phyloP scores from a whole-genome alignment of 2,113 vertebrate species.

The Bombycilla garrulus region DNA sequence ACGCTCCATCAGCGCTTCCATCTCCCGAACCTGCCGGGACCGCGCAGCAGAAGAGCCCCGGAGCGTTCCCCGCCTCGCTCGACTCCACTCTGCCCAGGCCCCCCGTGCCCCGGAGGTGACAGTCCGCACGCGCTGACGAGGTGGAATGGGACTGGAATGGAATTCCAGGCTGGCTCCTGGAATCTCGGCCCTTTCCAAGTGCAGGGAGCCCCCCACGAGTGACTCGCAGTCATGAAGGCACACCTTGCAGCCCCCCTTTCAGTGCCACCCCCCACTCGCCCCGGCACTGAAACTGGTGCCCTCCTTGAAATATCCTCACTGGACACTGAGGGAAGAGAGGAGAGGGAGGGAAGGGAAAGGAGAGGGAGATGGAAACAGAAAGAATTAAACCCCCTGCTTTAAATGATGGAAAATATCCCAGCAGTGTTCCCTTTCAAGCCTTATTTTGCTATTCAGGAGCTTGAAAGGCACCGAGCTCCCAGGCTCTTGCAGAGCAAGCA shows the following conservation, averaged over 20 bases:
- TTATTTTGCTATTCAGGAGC: slow-evolving; percentile 41
- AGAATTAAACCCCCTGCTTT: neutral
- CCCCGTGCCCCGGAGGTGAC: neutral
- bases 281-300: neutral
- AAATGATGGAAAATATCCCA: slow-evolving; percentile 5
- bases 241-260: neutral
- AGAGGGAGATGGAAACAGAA: neutral
- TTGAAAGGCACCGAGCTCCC: neutral
- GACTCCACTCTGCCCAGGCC: too few species aligned
- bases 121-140: neutral
- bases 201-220: too few species aligned
- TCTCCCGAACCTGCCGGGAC: neutral
- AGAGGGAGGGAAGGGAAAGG: neutral
- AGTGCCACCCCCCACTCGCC: neutral
- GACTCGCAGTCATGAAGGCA: neutral
- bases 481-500: neutral
- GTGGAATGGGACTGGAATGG: too few species aligned
- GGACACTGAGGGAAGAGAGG: neutral
- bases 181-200: neutral
- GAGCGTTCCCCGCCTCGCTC: accelerated
- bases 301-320: neutral
- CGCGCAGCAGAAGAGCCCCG: neutral
- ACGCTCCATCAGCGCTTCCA: neutral
- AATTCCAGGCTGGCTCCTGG: neutral
- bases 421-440: slow-evolving; percentile 15